Evolutionary conservation across 2,113 vertebrate species (phyloP), one percentile per base, ranked within the genome.

Genomic region (Rhea pennata): DNA sequence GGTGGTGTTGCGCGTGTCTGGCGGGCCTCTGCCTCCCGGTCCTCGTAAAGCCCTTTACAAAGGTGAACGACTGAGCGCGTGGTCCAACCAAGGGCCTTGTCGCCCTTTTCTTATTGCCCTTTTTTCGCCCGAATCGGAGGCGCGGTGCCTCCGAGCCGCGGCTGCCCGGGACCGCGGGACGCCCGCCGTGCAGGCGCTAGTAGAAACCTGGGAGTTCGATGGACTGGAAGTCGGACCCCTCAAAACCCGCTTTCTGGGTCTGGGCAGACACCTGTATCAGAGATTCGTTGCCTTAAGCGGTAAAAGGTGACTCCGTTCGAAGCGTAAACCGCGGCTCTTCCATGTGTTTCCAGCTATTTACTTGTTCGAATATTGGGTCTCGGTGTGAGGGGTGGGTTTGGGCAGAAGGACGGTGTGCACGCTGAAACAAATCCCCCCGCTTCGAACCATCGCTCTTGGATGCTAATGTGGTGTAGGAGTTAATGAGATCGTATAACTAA

Each of bases 401-500:
- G 87, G 88, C 59, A 93, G 85, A 58, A 71, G 72, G 91, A 64
- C 24, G 26, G 7, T 20, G 51, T 27, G 72, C 6, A 29, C 70
- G 9, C 20, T 51, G 27, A 6, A 16, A 48, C 72, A 46, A 46
- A 58, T 8, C 1, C 0, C 27, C 26, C 29, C 23, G 80, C 84
- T 70, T 3, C 44, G 36, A 94, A 54, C 71, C 50, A 22, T 80
- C 78, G 21, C 20, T 29, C 89, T 65, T 73, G 93, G 91, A 84
- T 87, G 67, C 87, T 93, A 85, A 95, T 94, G 82, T 76, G 84
- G 40, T 93, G 33, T 46, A 48, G 87, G 61, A 27, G 84, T 88
- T 97, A 96, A 96, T 93, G 96, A 94, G 78, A 48, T 73, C 73
- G 75, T 87, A 11, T 84, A 92, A 91, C 78, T 91, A 91, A 92